Conservation (phyloP, 2,113 vertebrate species). For the Baryphthengus martii region DNA sequence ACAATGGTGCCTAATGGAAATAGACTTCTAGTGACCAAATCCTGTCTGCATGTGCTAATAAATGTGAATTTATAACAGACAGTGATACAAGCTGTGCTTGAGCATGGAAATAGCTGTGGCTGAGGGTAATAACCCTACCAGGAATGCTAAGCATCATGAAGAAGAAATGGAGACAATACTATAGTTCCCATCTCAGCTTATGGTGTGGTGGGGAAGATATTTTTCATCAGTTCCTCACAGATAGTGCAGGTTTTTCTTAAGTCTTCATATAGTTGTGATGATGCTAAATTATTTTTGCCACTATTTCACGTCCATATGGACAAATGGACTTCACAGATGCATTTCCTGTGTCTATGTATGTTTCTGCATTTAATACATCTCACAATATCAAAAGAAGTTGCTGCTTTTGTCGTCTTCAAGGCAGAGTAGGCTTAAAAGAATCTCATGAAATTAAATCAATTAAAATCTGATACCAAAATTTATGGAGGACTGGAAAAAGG, state of each 20-base stretch:
- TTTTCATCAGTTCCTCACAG: background rate
- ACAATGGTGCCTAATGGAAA: background rate
- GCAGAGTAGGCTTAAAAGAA: background rate
- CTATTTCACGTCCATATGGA: rapidly evolving
- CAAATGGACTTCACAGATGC: background rate
- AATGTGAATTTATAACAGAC: background rate
- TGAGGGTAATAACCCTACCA: background rate
- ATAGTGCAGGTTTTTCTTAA: background rate
- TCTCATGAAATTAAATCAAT: background rate
- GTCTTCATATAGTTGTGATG: background rate
- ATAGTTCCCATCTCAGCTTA: background rate
- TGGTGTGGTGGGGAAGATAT: background rate
- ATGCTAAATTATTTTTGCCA: background rate
- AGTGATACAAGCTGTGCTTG: background rate
- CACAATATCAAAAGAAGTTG: background rate
- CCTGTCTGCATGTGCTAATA: background rate
- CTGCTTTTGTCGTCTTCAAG: background rate
- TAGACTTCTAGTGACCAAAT: background rate
- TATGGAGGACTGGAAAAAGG: background rate
- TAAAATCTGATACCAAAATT: background rate
- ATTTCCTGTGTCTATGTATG: background rate
- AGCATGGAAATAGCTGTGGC: background rate
- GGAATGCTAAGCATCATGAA: background rate
- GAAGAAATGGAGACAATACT: background rate
- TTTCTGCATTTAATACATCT: background rate